Conservation (phyloP, 2,888 invertebrate species). For the Taphrorychus bicolor region DNA sequence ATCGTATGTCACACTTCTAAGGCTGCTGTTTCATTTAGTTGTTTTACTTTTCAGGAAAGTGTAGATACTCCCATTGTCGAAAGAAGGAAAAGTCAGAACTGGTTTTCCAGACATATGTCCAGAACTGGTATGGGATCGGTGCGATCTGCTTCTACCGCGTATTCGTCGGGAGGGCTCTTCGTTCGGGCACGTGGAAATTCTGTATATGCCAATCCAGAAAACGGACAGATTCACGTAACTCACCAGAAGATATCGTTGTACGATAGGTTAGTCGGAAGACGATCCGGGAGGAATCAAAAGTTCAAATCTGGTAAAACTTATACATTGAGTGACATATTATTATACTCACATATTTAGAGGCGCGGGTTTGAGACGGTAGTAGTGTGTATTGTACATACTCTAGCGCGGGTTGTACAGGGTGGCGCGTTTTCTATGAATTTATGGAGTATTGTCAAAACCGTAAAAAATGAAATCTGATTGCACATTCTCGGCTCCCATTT, state of each 20-base stretch:
- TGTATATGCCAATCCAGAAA: slow-evolving; percentile 67
- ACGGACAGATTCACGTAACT: slow-evolving; percentile 63
- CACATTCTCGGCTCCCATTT: too few species aligned
- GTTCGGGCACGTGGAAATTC: slow-evolving; percentile 81
- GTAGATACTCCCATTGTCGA: slow-evolving; percentile 89
- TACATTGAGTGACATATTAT: not conserved
- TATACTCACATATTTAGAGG: too few species aligned
- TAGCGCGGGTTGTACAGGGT: too few species aligned
- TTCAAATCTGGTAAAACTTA: slow-evolving; percentile 44
- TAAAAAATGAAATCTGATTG: too few species aligned
- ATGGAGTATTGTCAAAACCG: too few species aligned
- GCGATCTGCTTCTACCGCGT: slow-evolving; percentile 84
- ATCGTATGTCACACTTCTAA: too few species aligned
- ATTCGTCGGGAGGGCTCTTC: slow-evolving; percentile 81
- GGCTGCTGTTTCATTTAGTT: too few species aligned
- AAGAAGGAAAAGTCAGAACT: slow-evolving; percentile 76
- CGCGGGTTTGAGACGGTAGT: too few species aligned
- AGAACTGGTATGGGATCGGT: slow-evolving; percentile 86
- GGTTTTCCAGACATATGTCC: slow-evolving; percentile 86
- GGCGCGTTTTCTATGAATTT: too few species aligned
- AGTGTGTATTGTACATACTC: too few species aligned
- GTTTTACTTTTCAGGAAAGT: slow-evolving; percentile 70
- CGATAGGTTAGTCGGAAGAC: slow-evolving; percentile 82
- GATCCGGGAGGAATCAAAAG: slow-evolving; percentile 70
- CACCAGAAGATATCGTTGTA: slow-evolving; percentile 80